A percentile compares a stretch with the other conserved stretches of the same genome.
Conservation (phyloP, 2,888 invertebrate species). For the Nymphalis c-album region DNA sequence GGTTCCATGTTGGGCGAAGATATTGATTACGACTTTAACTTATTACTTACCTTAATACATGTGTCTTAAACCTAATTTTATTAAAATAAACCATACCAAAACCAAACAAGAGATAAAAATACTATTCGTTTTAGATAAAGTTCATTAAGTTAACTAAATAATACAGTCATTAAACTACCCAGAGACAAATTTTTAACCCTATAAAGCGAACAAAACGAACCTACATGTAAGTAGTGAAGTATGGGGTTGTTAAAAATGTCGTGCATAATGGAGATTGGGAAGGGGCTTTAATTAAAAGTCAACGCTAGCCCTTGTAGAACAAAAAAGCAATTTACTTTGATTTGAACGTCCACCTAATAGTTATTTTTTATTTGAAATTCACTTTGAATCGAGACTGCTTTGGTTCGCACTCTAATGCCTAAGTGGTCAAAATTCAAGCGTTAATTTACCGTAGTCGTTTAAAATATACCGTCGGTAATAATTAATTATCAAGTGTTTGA, state of each 20-base stretch:
- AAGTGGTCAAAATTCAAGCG: constrained; percentile 12
- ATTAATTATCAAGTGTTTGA: no score
- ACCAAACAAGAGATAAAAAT: no score
- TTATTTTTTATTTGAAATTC: constrained; percentile 38
- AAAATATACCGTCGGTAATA: no score
- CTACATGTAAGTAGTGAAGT: constrained; percentile 43
- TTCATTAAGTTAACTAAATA: neutral
- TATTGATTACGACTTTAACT: no score
- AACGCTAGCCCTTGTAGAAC: constrained; percentile 62
- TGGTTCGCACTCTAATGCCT: constrained; percentile 20
- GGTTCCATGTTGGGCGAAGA: no score
- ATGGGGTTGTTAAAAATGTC: constrained; percentile 68
- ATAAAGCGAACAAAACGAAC: constrained; percentile 24
- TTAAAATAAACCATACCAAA: no score
- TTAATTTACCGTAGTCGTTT: no score
- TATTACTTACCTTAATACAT: no score
- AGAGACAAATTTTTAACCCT: constrained; percentile 4
- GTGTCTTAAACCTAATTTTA: no score
- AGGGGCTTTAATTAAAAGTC: constrained; percentile 78
- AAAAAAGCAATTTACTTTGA: constrained; percentile 68
- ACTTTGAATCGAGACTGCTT: constrained; percentile 32
- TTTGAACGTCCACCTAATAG: constrained; percentile 57
- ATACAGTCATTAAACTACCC: constrained; percentile 5
- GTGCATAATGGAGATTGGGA: constrained; percentile 68
- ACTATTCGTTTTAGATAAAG: neutral